phyloP scores from a whole-genome alignment of 2,888 invertebrate species.

The Coecobrya sp. region DNA sequence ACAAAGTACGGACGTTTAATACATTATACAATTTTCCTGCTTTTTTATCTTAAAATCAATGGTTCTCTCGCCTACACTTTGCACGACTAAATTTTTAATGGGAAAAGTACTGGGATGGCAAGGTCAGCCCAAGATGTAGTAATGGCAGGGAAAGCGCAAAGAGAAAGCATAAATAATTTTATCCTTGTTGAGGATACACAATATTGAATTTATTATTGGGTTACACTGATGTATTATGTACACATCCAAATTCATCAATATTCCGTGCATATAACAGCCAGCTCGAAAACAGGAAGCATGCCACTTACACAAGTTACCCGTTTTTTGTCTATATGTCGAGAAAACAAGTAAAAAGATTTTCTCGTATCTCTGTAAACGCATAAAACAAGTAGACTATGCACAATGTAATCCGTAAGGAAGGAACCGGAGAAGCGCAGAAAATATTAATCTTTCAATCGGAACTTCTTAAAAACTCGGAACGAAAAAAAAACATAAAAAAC shows the following conservation, averaged over 20 bases:
- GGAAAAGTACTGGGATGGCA: slow-evolving; percentile 57
- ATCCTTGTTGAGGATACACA: slow-evolving; percentile 15
- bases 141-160: not conserved
- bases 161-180: not conserved
- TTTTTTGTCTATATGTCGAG: slow-evolving; percentile 19
- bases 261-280: slow-evolving; percentile 56
- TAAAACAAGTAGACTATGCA: slow-evolving; percentile 17
- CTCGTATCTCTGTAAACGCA: not conserved
- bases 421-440: slow-evolving; percentile 21
- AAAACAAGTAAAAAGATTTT: slow-evolving; percentile 16
- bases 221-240: slow-evolving; percentile 20
- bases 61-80: slow-evolving; percentile 24
- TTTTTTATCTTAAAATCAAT: slow-evolving; percentile 58
- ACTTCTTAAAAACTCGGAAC: slow-evolving; percentile 16
- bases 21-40: not conserved
- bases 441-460: slow-evolving; percentile 69
- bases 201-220: slow-evolving; percentile 37
- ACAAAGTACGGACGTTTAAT: slow-evolving; percentile 6
- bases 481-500: slow-evolving; percentile 16
- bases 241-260: slow-evolving; percentile 57
- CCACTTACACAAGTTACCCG: slow-evolving; percentile 48
- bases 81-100: slow-evolving; percentile 69
- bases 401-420: slow-evolving; percentile 34
- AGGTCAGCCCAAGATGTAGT: slow-evolving; percentile 62
- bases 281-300: slow-evolving; percentile 34